These are phyloP conservation scores for Brachynemurus nebulosus DNA, from an alignment of 2,888 invertebrate genomes.

Conservation along the genomic window DNA sequence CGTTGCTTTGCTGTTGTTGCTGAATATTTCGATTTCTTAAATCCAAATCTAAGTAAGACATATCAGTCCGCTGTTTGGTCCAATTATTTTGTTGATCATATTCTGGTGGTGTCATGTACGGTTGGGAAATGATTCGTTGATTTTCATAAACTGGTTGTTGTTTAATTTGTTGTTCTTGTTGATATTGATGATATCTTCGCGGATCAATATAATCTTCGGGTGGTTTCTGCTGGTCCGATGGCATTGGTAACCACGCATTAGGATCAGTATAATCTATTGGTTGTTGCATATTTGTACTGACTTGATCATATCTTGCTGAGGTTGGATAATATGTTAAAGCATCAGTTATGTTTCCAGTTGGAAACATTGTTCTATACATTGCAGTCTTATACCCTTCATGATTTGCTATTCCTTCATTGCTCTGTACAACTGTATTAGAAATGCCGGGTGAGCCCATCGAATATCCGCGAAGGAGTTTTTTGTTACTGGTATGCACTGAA, in stretches of 20 bases:
- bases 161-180: conserved; percentile 18
- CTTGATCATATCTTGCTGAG: conserved; percentile 43
- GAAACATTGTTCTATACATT: conserved; percentile 52
- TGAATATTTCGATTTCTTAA: conserved; percentile 35
- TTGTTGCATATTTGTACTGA: conserved; percentile 36
- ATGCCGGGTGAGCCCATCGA: conserved; percentile 35
- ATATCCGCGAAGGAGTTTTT: conserved; percentile 42
- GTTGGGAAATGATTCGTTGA: conserved; percentile 9
- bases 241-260: conserved; percentile 37
- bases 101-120: conserved; percentile 18
- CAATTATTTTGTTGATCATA: conserved; percentile 26
- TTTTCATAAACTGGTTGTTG: conserved; percentile 22
- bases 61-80: conserved; percentile 29
- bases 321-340: conserved; percentile 72
- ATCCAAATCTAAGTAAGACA: conserved; percentile 32
- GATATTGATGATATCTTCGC: conserved; percentile 21
- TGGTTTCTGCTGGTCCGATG: conserved; percentile 32
- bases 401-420: conserved; percentile 39
- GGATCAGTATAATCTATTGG: conserved; percentile 42
- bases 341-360: conserved; percentile 60
- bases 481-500: conserved; percentile 23
- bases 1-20: conserved; percentile 25
- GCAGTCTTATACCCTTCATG: conserved; percentile 50
- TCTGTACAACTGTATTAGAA: no score
- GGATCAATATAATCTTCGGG: conserved; percentile 29